phyloP scores from a whole-genome alignment of 2,888 invertebrate species.

The Perizoma flavofasciatum region DNA sequence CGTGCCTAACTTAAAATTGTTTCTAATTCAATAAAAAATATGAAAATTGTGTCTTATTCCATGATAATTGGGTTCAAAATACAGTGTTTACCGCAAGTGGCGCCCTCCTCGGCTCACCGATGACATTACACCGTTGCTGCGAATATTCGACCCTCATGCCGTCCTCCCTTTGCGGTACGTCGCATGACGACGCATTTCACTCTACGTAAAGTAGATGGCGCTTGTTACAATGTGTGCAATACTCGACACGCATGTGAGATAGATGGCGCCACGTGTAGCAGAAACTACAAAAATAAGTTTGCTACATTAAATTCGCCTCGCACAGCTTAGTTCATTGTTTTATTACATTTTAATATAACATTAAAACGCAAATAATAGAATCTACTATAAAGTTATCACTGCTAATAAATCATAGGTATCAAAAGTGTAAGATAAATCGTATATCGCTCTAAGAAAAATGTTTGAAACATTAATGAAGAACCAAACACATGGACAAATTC shows the following conservation, averaged over 20 bases:
- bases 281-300: slow-evolving; percentile 21
- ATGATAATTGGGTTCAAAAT: slow-evolving; percentile 64
- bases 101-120: slow-evolving; percentile 91
- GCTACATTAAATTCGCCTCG: slow-evolving; percentile 19
- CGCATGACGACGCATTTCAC: slow-evolving; percentile 62
- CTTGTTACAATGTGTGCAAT: slow-evolving; percentile 65
- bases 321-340: slow-evolving; percentile 34
- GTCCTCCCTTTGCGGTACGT: slow-evolving; percentile 82
- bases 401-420: slow-evolving; percentile 15
- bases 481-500: slow-evolving; percentile 26
- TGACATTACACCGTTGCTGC: slow-evolving; percentile 90
- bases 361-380: slow-evolving; percentile 8
- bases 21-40: slow-evolving; percentile 26
- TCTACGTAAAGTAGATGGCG: slow-evolving; percentile 68
- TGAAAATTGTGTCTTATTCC: slow-evolving; percentile 48
- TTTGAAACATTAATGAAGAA: slow-evolving; percentile 18
- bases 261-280: slow-evolving; percentile 63
- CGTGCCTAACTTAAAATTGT: slow-evolving; percentile 49
- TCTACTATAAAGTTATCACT: slow-evolving; percentile 12
- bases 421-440: too few relatives aligned
- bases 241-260: slow-evolving; percentile 57
- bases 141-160: slow-evolving; percentile 90
- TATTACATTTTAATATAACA: slow-evolving; percentile 28
- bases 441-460: too few relatives aligned
- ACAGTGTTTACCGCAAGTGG: slow-evolving; percentile 92